Percentiles rank a stretch among this genome's conserved stretches.
phyloP scores from a whole-genome alignment of 1,140 invertebrate species.

The Drosophila neocordata region DNA sequence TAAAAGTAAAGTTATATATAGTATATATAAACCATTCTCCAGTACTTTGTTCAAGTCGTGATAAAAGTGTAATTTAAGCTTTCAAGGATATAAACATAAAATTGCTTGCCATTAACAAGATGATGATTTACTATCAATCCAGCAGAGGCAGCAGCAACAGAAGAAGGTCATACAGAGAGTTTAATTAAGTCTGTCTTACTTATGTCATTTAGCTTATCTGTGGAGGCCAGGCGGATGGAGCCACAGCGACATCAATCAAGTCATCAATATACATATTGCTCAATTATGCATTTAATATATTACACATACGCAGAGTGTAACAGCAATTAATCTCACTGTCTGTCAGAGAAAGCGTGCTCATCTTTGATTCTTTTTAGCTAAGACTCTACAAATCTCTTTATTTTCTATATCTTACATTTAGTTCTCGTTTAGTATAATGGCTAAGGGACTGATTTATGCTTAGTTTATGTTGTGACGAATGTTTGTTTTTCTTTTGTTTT shows the following conservation, averaged over 20 bases:
- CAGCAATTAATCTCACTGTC: constrained; percentile 52
- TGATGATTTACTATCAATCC: constrained; percentile 43
- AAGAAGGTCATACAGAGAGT: constrained; percentile 54
- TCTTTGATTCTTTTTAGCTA: constrained; percentile 10
- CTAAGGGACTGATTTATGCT: constrained; percentile 6
- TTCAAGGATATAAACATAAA: not conserved
- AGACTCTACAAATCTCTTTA: constrained; percentile 17
- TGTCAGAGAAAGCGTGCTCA: constrained; percentile 27
- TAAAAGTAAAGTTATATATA: too few relatives aligned
- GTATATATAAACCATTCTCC: too few relatives aligned
- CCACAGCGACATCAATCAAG: constrained; percentile 33
- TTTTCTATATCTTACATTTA: too few relatives aligned
- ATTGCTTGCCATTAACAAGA: constrained; percentile 10
- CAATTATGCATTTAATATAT: constrained; percentile 54
- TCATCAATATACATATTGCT: constrained; percentile 48
- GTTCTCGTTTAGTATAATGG: too few relatives aligned
- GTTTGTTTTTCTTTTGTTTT: not conserved
- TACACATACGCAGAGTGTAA: constrained; percentile 52
- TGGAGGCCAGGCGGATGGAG: constrained; percentile 36
- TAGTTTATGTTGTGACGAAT: not conserved
- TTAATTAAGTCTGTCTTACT: constrained; percentile 47
- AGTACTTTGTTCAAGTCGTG: not conserved
- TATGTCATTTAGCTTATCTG: constrained; percentile 60
- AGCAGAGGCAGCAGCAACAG: constrained; percentile 13
- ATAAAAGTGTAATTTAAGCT: not conserved